These are phyloP conservation scores for Venustaconcha ellipsiformis DNA, from an alignment of 1,140 invertebrate genomes.

Conservation along the genomic window DNA sequence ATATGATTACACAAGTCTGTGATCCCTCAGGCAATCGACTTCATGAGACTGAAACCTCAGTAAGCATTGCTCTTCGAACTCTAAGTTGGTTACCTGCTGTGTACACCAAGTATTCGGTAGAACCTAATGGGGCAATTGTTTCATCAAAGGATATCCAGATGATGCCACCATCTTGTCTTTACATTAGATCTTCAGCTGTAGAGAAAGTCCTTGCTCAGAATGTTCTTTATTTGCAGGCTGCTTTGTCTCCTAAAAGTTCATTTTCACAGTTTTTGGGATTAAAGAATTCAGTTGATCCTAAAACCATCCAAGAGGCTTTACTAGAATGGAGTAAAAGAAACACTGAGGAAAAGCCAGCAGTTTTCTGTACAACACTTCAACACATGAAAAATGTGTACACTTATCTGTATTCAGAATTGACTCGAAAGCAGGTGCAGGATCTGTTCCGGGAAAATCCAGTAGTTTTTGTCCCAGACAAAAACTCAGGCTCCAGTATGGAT, in stretches of 20 bases:
- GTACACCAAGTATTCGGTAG: neutral
- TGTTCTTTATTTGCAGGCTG: constrained; percentile 28
- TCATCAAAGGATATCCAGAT: neutral
- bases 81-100: constrained; percentile 39
- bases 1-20: constrained; percentile 20
- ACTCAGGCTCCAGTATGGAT: neutral
- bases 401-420: constrained; percentile 49
- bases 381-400: constrained; percentile 56
- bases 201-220: constrained; percentile 34
- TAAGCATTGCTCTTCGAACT: constrained; percentile 34
- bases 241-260: constrained; percentile 14
- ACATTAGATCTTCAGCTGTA: constrained; percentile 15
- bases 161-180: constrained; percentile 19
- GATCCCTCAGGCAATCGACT: neutral
- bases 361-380: constrained; percentile 42
- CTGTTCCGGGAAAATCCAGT: constrained; percentile 54
- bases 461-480: constrained; percentile 54
- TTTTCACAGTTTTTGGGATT: constrained; percentile 51
- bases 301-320: constrained; percentile 40
- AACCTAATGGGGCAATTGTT: neutral
- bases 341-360: constrained; percentile 28
- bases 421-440: constrained; percentile 45
- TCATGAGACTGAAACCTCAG: constrained; percentile 26
- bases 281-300: constrained; percentile 33
- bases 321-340: constrained; percentile 46